These are phyloP conservation scores for Microtus montanus DNA, from an alignment of 2,113 vertebrate genomes.

Conservation along the genomic window DNA sequence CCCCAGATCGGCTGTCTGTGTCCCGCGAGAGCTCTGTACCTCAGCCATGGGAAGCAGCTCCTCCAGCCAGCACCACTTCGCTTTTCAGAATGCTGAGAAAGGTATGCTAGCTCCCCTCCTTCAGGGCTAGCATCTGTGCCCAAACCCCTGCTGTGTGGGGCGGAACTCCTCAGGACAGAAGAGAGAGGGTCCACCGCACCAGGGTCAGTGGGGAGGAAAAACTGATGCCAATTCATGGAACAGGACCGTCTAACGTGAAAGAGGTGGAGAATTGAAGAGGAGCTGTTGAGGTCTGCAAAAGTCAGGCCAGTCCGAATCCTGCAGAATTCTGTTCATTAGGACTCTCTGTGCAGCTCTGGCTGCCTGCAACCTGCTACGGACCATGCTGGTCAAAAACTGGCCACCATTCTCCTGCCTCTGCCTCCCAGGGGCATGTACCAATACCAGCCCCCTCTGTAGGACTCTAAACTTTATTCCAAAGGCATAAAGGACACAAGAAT, in stretches of 20 bases:
- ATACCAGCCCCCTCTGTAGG: no score
- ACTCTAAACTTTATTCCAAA: not conserved
- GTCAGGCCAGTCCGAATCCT: not conserved
- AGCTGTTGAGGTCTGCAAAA: not conserved
- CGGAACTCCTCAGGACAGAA: not conserved
- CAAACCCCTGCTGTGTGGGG: not conserved
- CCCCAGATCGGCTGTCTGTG: not conserved
- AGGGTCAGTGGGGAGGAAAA: not conserved
- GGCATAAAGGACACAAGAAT: not conserved
- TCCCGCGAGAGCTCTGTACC: not conserved
- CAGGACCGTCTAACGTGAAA: not conserved
- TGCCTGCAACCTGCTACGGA: not conserved
- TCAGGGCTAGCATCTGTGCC: not conserved
- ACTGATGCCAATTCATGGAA: not conserved
- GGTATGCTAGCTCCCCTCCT: conserved; percentile 72
- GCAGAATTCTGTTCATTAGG: not conserved
- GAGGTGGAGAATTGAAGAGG: not conserved
- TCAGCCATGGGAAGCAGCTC: conserved; percentile 81
- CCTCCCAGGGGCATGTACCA: no score
- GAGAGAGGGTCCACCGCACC: not conserved
- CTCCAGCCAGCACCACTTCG: conserved; percentile 74
- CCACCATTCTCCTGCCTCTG: not conserved
- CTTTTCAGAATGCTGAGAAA: conserved; percentile 83
- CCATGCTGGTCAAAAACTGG: not conserved
- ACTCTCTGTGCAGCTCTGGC: not conserved